Evolutionary conservation across 2,113 vertebrate species (phyloP).

Genomic region (Nanorana parkeri): DNA sequence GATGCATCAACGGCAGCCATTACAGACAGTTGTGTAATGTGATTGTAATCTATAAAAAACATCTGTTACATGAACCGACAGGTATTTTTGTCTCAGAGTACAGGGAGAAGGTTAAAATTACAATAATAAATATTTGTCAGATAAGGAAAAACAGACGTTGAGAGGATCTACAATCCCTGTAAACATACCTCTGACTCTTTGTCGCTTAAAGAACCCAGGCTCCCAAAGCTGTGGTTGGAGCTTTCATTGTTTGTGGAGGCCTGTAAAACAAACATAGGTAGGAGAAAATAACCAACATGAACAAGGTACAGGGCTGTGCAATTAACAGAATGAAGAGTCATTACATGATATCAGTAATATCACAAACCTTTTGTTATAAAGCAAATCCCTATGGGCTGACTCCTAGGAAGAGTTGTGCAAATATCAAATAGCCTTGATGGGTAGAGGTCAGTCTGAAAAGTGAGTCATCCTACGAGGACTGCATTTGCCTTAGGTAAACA

Average conservation of each 20-base stretch:
- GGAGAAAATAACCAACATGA: conserved; percentile 11
- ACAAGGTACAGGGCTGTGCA: background rate
- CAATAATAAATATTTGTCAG: background rate
- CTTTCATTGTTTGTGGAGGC: conserved; percentile 98
- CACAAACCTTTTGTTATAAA: too few relatives aligned
- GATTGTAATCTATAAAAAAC: conserved; percentile 21
- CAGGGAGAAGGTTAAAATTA: conserved; percentile 2
- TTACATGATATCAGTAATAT: too few relatives aligned
- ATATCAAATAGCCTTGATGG: too few relatives aligned
- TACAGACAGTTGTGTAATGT: background rate
- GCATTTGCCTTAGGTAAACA: too few relatives aligned
- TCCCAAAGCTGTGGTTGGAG: conserved; percentile 99
- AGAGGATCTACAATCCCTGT: background rate
- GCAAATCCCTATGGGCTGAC: too few relatives aligned
- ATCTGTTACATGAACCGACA: background rate
- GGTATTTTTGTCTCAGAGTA: background rate
- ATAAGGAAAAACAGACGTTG: background rate
- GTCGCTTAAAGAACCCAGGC: conserved; percentile 95
- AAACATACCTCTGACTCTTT: conserved; percentile 95
- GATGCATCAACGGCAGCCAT: conserved; percentile 1
- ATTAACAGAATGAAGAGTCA: background rate
- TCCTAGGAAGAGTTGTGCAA: too few relatives aligned
- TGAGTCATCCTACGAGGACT: too few relatives aligned
- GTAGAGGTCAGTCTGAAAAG: too few relatives aligned
- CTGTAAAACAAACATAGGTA: conserved; percentile 69